A percentile compares a stretch with the other conserved stretches of the same genome.
These are phyloP conservation scores for Pachydiplax longipennis DNA, from an alignment of 2,888 invertebrate species.

Conservation along the genomic window DNA sequence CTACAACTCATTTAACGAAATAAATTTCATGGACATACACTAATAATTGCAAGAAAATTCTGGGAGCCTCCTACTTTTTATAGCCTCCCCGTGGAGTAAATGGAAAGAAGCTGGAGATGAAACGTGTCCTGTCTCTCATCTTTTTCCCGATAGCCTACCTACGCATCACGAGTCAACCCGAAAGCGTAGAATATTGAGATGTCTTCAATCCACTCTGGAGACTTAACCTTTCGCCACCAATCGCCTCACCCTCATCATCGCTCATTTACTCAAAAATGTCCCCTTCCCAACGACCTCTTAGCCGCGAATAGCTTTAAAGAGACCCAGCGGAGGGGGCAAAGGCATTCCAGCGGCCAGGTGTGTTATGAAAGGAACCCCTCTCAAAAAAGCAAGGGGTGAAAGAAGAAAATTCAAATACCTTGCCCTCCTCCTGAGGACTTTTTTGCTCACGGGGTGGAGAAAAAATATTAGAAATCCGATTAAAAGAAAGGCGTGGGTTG, in stretches of 20 bases:
- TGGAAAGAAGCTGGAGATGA: no score
- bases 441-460: neutral
- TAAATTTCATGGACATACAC: no score
- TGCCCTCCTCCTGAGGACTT: neutral
- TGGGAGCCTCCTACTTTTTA: no score
- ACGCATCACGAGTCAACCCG: no score
- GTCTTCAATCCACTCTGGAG: no score
- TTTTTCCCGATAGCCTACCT: no score
- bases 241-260: neutral
- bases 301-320: neutral
- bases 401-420: neutral
- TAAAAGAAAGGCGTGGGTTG: constrained; percentile 8
- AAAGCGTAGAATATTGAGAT: no score
- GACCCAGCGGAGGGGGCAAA: neutral
- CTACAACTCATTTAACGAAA: no score
- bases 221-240: neutral
- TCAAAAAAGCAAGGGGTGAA: neutral
- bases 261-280: neutral
- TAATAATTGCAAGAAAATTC: no score
- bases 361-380: neutral
- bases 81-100: no score
- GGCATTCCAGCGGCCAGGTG: neutral
- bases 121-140: no score
- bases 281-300: neutral
- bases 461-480: neutral